Evolutionary conservation across 92 coral and sea anemone species (phyloP), one percentile per base, ranked within the genome.

Genomic region (Porites evermanni): DNA sequence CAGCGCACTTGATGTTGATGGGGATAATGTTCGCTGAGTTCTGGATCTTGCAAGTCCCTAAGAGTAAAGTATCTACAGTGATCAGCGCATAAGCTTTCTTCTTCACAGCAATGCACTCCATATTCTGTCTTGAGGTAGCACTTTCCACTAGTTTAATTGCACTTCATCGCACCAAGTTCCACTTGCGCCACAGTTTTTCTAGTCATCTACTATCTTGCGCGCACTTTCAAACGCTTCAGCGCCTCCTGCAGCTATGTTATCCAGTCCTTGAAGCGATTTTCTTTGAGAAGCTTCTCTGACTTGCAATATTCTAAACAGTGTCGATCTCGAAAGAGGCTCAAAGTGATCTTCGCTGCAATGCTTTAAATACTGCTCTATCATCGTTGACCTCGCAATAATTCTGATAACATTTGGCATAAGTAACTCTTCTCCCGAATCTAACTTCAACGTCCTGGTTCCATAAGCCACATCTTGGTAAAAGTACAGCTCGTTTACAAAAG

Each of bases 51-150:
- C 61, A 75, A 12, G 72, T 84, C 92, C 64, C 89, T 89, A 4
- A 89, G 89, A 47, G 92, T 89, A 77, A 77, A 65, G 53, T 74
- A 74, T 72, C 85, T 85, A 65, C 88, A 90, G 87, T 90, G 93
- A 74, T 90, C 93, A 71, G 89, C 71, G 73, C 93, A 90, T 52
- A 70, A 69, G 80, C 84, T 75, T 67, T 64, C 74, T 74, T 58
- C 90, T 32, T 74, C 90, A 19, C 87, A 80, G 80, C 90, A 90
- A 47, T 90, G 93, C 70, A 79, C 87, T 79, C 90, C 70, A 89
- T 90, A 90, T 32, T 82, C 89, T 64, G 93, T 90, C 83, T 90
- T 90, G 14, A 90, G 90, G 75, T 85, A 86, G 54, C 90, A 90
- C 77, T 90, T 90, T 61, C 77, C 81, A 53, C 68, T 82, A n/a